Conservation (phyloP, 2,113 vertebrate genomes). For the Rynchops niger region DNA sequence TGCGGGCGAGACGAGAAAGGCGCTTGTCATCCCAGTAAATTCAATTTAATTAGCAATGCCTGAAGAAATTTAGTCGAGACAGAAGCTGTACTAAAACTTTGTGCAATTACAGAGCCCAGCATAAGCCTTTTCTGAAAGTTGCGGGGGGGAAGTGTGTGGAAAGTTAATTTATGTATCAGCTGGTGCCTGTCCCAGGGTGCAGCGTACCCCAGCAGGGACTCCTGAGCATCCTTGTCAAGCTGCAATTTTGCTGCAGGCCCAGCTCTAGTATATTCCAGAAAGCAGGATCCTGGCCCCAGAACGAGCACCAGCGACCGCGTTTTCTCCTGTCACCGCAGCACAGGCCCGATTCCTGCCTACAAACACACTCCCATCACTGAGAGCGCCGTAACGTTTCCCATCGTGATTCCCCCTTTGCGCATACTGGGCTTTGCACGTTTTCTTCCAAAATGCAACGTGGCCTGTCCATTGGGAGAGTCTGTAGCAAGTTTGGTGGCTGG, state of each 20-base stretch:
- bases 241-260: not conserved
- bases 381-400: accelerated
- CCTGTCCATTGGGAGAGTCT: not conserved
- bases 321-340: not conserved
- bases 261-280: not conserved
- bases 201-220: not conserved
- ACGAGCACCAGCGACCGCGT: accelerated
- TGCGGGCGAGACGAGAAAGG: not conserved
- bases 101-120: not conserved
- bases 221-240: not conserved
- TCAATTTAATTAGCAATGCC: not conserved
- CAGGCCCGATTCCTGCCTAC: not conserved
- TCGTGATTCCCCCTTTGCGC: accelerated
- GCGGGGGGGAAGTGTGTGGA: too few species aligned
- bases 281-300: not conserved
- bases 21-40: not conserved
- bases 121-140: not conserved
- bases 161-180: not conserved
- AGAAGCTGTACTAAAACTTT: not conserved
- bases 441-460: accelerated
- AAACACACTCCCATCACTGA: accelerated
- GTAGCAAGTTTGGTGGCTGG: not conserved
- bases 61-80: not conserved
- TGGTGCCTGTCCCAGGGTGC: not conserved
- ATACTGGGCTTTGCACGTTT: not conserved